These are phyloP conservation scores for Cuniculus paca DNA, from an alignment of 2,797 vertebrate species.

Conservation along the genomic window DNA sequence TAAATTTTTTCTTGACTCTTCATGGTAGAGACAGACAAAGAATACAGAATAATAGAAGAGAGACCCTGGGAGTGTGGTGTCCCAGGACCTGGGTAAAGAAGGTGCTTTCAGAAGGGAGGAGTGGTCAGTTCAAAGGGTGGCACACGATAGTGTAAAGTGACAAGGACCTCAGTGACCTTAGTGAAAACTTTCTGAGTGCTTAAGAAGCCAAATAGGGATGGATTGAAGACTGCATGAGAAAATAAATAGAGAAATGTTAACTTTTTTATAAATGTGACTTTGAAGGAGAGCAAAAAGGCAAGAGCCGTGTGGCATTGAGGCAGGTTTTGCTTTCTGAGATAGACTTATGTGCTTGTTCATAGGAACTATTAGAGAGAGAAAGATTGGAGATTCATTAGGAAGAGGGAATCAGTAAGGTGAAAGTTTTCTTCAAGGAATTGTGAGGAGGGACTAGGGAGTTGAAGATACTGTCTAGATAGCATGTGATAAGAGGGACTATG, in stretches of 20 bases:
- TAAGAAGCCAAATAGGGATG: background rate
- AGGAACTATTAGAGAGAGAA: background rate
- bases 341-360: background rate
- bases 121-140: background rate
- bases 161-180: background rate
- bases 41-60: background rate
- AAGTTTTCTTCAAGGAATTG: constrained; percentile 18
- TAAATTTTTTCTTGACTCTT: constrained; percentile 4
- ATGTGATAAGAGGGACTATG: background rate
- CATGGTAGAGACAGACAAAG: background rate
- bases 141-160: background rate
- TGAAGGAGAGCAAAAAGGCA: constrained; percentile 12
- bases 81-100: background rate
- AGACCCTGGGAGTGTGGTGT: background rate
- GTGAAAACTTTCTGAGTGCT: background rate
- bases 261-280: constrained; percentile 33
- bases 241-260: background rate
- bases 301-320: background rate
- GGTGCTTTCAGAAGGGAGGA: background rate
- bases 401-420: background rate
- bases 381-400: background rate
- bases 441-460: constrained; percentile 34
- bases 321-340: background rate
- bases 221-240: background rate
- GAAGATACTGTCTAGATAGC: constrained; percentile 20